Evolutionary conservation across 2,797 vertebrate species (phyloP), one percentile per base, ranked within the genome.

Genomic region (Synaphobranchus kaupii): DNA sequence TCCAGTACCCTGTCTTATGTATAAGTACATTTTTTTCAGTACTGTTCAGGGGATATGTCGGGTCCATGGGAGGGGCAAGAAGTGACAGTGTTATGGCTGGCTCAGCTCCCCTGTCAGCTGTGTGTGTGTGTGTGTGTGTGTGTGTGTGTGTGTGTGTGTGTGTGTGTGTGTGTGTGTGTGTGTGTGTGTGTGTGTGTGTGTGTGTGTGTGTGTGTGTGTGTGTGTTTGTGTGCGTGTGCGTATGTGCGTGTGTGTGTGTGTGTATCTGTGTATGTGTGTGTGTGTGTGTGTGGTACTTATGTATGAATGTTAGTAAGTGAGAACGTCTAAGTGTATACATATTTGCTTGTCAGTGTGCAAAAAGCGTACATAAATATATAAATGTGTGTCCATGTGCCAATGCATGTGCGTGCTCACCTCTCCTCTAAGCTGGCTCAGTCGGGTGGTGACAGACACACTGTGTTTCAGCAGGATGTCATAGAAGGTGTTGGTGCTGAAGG

Each of bases 381-480:
- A 17, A 58, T 17, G 54, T 71, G 81, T 84, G 73, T 80, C 20
- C 39, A 71, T 58, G 85, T 25, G 85, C 76, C 28, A n/a, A 31
- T 60, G 76, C 8, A 50, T 81, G 52, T 60, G 22, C 68, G 1
- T 39, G 34, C 88, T 87, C 89, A 98, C 98, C 97, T 99, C 97
- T 50, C 96, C 95, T 89, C 95, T 97, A 89, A 96, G 95, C 73
- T 97, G 95, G 31, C 96, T 95, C 89, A 99, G 94, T 0, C 91
- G 95, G 34, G 91, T 87, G 0, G 97, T 98, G 86, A 99, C 96
- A 0, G 96, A 94, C 15, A 96, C 92, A 12, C 97, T 98, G 88
- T 99, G 98, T n/a, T 92, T 96, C 78, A 97, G 94, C 86, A 99
- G 93, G 5, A 97, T 94, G 78, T 94, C 95, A 83, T 97, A 98